Conservation (phyloP, 2,888 invertebrate genomes). For the Nemotelus pantherinus region DNA sequence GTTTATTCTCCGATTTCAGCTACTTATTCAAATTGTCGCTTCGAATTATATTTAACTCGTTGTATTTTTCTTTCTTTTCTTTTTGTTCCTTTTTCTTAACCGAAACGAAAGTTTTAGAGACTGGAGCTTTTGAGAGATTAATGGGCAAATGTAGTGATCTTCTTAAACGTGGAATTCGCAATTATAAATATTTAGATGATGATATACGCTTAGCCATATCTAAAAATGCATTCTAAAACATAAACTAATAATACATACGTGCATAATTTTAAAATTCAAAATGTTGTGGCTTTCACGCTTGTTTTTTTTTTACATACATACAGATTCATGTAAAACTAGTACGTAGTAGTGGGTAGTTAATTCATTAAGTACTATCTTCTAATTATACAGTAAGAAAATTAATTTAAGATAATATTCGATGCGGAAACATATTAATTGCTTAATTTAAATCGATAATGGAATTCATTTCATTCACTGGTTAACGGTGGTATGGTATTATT, state of each 20-base stretch:
- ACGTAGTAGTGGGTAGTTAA: no score
- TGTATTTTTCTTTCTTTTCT: conserved; percentile 45
- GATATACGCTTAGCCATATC: conserved; percentile 62
- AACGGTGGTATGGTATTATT: no score
- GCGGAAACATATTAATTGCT: no score
- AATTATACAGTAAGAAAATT: no score
- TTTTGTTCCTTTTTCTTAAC: conserved; percentile 52
- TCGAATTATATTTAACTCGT: background rate
- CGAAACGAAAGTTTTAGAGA: conserved; percentile 60
- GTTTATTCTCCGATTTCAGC: background rate
- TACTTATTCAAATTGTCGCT: conserved; percentile 47
- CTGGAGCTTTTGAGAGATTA: conserved; percentile 63
- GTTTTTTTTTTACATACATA: background rate
- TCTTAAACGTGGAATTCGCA: conserved; percentile 61
- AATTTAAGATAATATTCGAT: no score
- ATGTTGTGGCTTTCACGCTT: conserved; percentile 3
- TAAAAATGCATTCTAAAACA: conserved; percentile 52
- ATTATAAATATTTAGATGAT: conserved; percentile 63
- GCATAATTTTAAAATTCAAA: background rate
- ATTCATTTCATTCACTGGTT: no score
- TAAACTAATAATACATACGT: background rate
- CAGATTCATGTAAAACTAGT: no score
- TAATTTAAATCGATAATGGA: no score
- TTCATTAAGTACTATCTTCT: no score
- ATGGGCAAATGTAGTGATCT: conserved; percentile 61